Evolutionary conservation across 2,113 vertebrate species (phyloP).

Genomic region (Actenoides lindsayi): DNA sequence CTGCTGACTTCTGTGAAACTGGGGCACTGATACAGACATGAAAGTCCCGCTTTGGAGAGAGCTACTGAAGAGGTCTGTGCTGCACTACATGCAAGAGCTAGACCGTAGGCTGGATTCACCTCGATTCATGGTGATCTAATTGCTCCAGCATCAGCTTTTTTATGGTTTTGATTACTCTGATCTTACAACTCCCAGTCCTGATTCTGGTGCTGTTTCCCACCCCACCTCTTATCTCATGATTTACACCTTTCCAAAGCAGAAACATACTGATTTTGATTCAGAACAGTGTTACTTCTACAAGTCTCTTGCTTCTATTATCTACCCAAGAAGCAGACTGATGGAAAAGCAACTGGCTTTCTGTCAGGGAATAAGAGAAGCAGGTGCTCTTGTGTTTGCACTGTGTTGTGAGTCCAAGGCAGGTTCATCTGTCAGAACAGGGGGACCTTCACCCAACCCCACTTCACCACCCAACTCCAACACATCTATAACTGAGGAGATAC

Average conservation of each 20-base stretch:
- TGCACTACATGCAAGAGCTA: background rate
- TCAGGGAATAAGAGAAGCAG: background rate
- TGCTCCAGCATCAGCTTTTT: background rate
- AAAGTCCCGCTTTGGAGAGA: background rate
- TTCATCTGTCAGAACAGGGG: background rate
- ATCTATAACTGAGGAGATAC: background rate
- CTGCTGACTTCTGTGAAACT: constrained; percentile 26
- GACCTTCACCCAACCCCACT: background rate
- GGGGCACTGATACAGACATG: background rate
- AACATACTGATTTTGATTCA: background rate
- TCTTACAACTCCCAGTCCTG: background rate
- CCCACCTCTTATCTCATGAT: background rate
- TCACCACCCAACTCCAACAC: background rate
- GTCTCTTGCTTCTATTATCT: background rate
- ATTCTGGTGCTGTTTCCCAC: background rate
- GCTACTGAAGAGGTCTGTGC: background rate
- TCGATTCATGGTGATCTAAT: background rate
- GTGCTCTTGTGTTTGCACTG: background rate
- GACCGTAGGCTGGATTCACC: background rate
- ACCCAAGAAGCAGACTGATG: background rate
- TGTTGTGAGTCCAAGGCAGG: background rate
- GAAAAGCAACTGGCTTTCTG: background rate
- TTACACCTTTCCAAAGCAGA: background rate
- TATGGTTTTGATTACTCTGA: background rate
- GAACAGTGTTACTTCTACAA: background rate